Base-by-base conservation (phyloP, 2,888 invertebrate species). In the Troides oblongomaculatus region DNA sequence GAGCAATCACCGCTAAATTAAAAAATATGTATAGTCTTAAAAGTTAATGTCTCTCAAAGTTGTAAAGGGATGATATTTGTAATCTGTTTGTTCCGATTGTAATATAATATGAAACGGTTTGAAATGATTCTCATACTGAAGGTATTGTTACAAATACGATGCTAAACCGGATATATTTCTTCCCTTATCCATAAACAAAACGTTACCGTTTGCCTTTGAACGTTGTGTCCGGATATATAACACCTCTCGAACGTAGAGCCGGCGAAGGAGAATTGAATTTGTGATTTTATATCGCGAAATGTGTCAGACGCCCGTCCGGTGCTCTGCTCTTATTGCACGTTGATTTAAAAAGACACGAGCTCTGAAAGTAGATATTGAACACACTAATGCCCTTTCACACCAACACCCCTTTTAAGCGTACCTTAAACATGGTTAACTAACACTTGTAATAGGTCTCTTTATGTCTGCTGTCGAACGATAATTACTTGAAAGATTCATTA, bases 251-350 rank as follows among this genome's bases (percentile, higher is more conserved):
- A 67, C 21, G 36, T 21, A 63, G 30, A 21, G 46, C 66, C 30
- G 50, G 21, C 66, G 60, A 39, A 23, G 56, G 56, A 62, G 62
- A 67, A 67, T 67, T 67, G 66, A 62, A 62, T 56, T 67, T 67
- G 62, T 62, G 61, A 66, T 67, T 62, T 67, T 67, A 67, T 67
- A 67, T 39, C 25, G 56, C 43, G 62, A n/a, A 67, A 57, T 43
- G 43, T 67, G 67, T 62, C 67, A 57, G 67, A 39, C 18, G 61
- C 61, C 61, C 18, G 61, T 50, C 67, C 62, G 62, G 43, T 62
- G 62, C 56, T 39, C 25, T 18, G 67, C 43, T 56, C 56, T 64
- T 56, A 64, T 67, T 67, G 67, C 43, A 23, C 18, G 66, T 39
- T 18, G 23, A 21, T 30, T 60, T 30, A 61, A 39, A 43, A 39